Evolutionary conservation across 1,140 invertebrate species (phyloP), one percentile per base, ranked within the genome.

Genomic region (Microplitis mediator): DNA sequence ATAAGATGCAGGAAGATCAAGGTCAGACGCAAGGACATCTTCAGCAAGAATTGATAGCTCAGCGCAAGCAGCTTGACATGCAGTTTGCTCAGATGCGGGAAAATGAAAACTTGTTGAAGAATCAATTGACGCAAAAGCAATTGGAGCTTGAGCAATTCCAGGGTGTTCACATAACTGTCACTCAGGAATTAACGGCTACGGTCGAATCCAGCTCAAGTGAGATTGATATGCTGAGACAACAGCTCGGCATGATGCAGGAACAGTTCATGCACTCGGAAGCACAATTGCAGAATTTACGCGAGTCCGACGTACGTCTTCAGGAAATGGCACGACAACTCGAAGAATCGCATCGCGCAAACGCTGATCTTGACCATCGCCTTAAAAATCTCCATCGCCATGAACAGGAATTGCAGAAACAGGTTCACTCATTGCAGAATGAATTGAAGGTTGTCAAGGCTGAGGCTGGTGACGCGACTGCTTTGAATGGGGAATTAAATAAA

Each of bases 311-410:
- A 45, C 77, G 80, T 67, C 71, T 86, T 9, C 85, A 86, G 69
- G 89, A 91, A 14, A 81, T 89, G 45, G 84, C 85, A 69, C 87
- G 89, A 71, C 89, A 91, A 81, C 85, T 91, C 50, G 90, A 91
- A 88, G 90, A 91, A 72, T 87, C 88, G 3, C 88, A 86, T 71
- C 87, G 87, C 67, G 81, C 82, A 6, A 85, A 85, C 74, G 80
- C 79, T 8, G 89, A 91, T 68, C 78, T 90, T 75, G 90, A 91
- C 74, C 87, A 87, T 60, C 87, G 88, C 69, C 79, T 89, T 4
- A 87, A 88, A 64, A 85, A 76, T 74, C 83, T 86, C 6, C 82
- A 80, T 70, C 82, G 80, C 4, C 83, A 83, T 74, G 82, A 85
- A 67, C 86, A 82, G 72, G 86, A 86, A 51, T 74, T 83, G 32